A percentile compares a stretch with the other conserved stretches of the same genome.
Conservation (phyloP, 1,140 invertebrate genomes). For the Papilio machaon region DNA sequence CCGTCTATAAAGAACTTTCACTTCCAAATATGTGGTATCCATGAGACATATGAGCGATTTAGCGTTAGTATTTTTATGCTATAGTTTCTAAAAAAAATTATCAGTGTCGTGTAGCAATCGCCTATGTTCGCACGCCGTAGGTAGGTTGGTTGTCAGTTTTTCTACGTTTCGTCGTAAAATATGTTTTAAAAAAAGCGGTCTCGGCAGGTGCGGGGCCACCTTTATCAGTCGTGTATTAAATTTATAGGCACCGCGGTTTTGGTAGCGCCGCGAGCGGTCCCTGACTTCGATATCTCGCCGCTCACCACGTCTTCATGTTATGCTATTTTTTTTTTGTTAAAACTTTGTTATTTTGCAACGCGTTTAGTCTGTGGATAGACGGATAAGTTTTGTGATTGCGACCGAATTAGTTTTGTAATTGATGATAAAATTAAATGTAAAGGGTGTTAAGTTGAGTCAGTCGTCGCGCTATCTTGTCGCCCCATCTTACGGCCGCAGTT, state of each 20-base stretch:
- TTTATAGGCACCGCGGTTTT: constrained; percentile 59
- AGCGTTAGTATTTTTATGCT: not conserved
- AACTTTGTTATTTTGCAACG: constrained; percentile 23
- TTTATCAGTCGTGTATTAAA: constrained; percentile 60
- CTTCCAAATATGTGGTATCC: not conserved
- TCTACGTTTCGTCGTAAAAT: constrained; percentile 65
- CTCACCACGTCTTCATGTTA: constrained; percentile 5
- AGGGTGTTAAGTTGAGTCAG: not conserved
- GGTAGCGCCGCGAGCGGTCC: constrained; percentile 60
- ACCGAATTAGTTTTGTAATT: constrained; percentile 9
- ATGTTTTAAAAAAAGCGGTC: constrained; percentile 58
- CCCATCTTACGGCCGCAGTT: constrained; percentile 31
- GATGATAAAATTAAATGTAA: not conserved
- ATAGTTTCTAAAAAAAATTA: not conserved
- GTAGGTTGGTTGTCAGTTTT: constrained; percentile 56
- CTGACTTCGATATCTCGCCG: constrained; percentile 38
- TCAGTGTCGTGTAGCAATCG: constrained; percentile 16
- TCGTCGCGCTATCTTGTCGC: constrained; percentile 18
- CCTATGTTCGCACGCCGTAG: constrained; percentile 20
- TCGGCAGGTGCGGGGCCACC: constrained; percentile 64
- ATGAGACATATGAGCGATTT: not conserved
- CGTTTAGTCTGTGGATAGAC: not conserved
- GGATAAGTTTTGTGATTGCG: not conserved
- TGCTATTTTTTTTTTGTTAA: constrained; percentile 7
- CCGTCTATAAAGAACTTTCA: too few relatives aligned